These are phyloP conservation scores for Drosophila borealis DNA, from an alignment of 2,888 invertebrate species.

Conservation along the genomic window DNA sequence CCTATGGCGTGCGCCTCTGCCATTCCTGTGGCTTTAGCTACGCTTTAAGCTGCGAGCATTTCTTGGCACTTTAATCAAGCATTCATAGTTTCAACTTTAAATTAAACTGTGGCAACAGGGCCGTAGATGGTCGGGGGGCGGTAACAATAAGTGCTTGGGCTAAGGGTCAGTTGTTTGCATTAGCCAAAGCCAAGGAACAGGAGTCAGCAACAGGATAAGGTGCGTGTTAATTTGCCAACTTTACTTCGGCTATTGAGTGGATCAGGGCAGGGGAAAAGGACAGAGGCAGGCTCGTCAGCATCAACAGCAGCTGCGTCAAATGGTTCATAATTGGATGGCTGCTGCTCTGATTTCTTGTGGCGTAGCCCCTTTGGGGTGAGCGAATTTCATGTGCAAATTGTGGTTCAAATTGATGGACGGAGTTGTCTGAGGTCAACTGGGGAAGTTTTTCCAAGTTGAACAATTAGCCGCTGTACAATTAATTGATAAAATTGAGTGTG, in stretches of 20 bases:
- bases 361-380: constrained; percentile 39
- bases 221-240: constrained; percentile 76
- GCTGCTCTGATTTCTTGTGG: constrained; percentile 67
- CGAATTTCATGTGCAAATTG: constrained; percentile 51
- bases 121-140: background rate
- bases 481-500: constrained; percentile 14
- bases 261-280: background rate
- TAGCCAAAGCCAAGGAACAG: constrained; percentile 27
- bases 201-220: constrained; percentile 29
- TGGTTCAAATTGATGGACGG: constrained; percentile 23
- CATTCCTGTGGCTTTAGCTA: background rate
- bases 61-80: constrained; percentile 67
- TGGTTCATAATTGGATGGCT: constrained; percentile 72
- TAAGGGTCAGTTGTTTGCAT: constrained; percentile 72
- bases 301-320: constrained; percentile 64
- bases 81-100: constrained; percentile 77
- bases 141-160: constrained; percentile 44
- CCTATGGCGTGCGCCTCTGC: background rate
- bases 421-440: background rate
- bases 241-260: constrained; percentile 21
- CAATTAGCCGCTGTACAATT: constrained; percentile 22
- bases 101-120: constrained; percentile 50
- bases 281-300: constrained; percentile 14
- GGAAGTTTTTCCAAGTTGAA: constrained; percentile 19
- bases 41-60: constrained; percentile 19